These are phyloP conservation scores for Drosophila biarmipes DNA, from an alignment of 1,140 invertebrate species.

Conservation along the genomic window DNA sequence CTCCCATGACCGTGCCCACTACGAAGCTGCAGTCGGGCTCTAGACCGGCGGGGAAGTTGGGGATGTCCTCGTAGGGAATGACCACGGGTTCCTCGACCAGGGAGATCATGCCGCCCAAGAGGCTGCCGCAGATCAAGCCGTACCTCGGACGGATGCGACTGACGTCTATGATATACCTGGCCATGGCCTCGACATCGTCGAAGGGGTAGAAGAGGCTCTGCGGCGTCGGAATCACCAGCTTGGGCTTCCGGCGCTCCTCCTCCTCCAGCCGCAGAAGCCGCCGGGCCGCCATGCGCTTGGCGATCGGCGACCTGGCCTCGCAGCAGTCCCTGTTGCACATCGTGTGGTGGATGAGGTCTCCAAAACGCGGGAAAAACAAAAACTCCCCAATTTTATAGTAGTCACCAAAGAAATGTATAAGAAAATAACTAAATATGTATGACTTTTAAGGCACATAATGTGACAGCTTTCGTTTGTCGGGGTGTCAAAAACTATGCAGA, in stretches of 20 bases:
- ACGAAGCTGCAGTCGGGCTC: conserved; percentile 94
- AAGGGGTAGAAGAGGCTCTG: conserved; percentile 84
- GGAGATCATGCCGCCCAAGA: conserved; percentile 92
- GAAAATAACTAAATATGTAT: background rate
- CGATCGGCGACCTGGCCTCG: conserved; percentile 40
- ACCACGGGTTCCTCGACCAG: conserved; percentile 88
- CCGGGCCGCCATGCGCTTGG: conserved; percentile 39
- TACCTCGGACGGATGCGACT: conserved; percentile 91
- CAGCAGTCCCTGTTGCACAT: conserved; percentile 65
- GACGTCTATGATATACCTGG: conserved; percentile 89
- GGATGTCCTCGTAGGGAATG: conserved; percentile 94
- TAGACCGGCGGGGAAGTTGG: conserved; percentile 92
- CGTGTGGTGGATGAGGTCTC: background rate
- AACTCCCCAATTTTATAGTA: background rate
- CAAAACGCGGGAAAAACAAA: background rate
- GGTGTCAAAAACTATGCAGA: too few species aligned
- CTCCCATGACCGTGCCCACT: conserved; percentile 91
- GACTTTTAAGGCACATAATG: background rate
- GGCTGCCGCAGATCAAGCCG: conserved; percentile 97
- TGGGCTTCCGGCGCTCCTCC: conserved; percentile 11
- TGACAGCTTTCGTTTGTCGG: too few species aligned
- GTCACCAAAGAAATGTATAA: background rate
- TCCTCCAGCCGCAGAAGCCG: conserved; percentile 10
- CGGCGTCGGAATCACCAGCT: conserved; percentile 39
- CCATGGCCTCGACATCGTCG: conserved; percentile 90